Evolutionary conservation across 2,888 invertebrate species (phyloP).

Genomic region (Rhingia rostrata): DNA sequence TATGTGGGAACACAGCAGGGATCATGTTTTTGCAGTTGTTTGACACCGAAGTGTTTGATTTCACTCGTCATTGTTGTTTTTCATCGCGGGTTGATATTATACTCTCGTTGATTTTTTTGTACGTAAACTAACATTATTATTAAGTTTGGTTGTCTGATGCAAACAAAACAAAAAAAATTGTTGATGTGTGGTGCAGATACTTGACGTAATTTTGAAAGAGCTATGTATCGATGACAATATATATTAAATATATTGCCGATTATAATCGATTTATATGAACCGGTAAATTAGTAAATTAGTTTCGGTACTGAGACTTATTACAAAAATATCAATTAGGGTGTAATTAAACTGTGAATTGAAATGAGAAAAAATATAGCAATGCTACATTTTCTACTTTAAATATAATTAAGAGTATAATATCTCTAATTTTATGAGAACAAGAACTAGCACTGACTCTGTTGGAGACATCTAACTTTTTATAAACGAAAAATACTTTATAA

Average conservation of each 20-base stretch:
- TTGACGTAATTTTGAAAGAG: too few species aligned
- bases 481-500: too few species aligned
- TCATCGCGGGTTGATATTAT: background rate
- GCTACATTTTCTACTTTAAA: too few species aligned
- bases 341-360: background rate
- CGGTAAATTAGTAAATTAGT: too few species aligned
- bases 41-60: slow-evolving; percentile 70
- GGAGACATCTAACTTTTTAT: too few species aligned
- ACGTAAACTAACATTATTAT: background rate
- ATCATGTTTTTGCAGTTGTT: slow-evolving; percentile 64
- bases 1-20: slow-evolving; percentile 73
- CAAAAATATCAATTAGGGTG: slow-evolving; percentile 4
- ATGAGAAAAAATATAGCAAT: too few species aligned
- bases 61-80: slow-evolving; percentile 45
- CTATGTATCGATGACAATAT: background rate
- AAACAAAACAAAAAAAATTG: too few species aligned
- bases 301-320: slow-evolving; percentile 1
- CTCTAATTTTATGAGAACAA: too few species aligned
- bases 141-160: too few species aligned
- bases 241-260: background rate
- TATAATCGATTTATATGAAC: background rate
- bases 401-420: too few species aligned
- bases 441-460: too few species aligned
- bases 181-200: too few species aligned
- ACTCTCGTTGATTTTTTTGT: background rate